phyloP scores from a whole-genome alignment of 2,797 vertebrate species.

The Spinibarbus caldwelli region DNA sequence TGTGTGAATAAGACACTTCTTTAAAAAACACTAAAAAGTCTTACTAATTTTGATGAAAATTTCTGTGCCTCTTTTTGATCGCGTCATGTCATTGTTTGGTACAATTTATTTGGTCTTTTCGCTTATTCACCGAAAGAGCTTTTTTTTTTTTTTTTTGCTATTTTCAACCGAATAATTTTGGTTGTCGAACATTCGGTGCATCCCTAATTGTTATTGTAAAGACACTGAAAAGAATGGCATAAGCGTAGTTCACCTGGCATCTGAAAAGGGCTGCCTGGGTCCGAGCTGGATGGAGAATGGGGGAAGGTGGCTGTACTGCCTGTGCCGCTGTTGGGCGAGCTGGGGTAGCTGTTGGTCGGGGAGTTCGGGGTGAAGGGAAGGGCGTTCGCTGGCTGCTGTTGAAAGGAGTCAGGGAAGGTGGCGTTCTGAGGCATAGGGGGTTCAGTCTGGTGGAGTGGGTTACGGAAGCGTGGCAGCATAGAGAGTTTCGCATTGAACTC shows the following conservation, averaged over 20 bases:
- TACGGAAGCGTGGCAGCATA: conserved; percentile 95
- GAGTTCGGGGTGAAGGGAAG: conserved; percentile 88
- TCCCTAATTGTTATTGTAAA: neutral
- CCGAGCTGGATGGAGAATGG: conserved; percentile 95
- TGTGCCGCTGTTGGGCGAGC: conserved; percentile 91
- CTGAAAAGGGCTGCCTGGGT: conserved; percentile 96
- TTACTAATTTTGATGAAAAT: too few species aligned
- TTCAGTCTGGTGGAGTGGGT: conserved; percentile 90
- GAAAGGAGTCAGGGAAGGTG: conserved; percentile 93
- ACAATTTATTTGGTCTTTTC: too few species aligned
- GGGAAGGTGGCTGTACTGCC: conserved; percentile 92
- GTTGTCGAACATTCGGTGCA: too few species aligned
- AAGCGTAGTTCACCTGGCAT: conserved; percentile 87
- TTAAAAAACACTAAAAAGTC: neutral
- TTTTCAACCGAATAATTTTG: too few species aligned
- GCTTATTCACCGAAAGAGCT: too few species aligned
- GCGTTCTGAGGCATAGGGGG: conserved; percentile 98
- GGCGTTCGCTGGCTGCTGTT: conserved; percentile 80
- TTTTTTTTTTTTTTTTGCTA: too few species aligned
- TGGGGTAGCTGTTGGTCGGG: conserved; percentile 94
- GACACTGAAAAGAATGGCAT: neutral
- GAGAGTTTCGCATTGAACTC: conserved; percentile 99
- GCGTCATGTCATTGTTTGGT: too few species aligned
- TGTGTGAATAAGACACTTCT: neutral
- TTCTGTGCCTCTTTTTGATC: too few species aligned